Conservation (phyloP, 35 echinoderm and acorn worm genomes). For the Anneissia japonica region DNA sequence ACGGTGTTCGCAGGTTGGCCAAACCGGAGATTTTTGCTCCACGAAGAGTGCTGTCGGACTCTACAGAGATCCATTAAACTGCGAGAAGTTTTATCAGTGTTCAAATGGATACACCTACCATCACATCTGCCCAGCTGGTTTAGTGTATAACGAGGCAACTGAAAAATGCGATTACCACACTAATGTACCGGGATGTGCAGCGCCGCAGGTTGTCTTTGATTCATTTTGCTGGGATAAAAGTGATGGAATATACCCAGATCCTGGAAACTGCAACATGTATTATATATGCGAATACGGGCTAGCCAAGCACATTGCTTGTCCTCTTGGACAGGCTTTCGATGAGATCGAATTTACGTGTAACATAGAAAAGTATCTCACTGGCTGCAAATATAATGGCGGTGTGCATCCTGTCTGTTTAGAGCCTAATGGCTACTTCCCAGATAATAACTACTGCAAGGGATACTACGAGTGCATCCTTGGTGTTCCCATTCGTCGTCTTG, state of each 20-base stretch:
- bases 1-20: background rate
- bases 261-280: background rate
- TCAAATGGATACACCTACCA: background rate
- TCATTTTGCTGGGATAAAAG: background rate
- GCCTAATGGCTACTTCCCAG: background rate
- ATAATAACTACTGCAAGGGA: background rate
- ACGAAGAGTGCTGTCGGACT: background rate
- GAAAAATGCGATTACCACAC: background rate
- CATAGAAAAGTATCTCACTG: background rate
- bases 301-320: background rate
- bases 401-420: background rate
- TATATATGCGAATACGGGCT: background rate
- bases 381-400: background rate
- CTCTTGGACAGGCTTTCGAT: background rate
- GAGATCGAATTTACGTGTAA: background rate
- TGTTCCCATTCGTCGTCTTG: background rate
- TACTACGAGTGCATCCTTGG: background rate
- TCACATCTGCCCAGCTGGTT: background rate
- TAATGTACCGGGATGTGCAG: background rate
- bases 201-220: background rate
- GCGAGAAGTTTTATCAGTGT: background rate
- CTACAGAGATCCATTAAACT: background rate
- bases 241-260: background rate
- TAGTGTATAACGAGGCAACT: background rate
- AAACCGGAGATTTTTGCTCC: background rate